Evolutionary conservation across 2,113 vertebrate genomes (phyloP), one percentile per base, ranked within the genome.

Genomic region (Callorhinus ursinus): DNA sequence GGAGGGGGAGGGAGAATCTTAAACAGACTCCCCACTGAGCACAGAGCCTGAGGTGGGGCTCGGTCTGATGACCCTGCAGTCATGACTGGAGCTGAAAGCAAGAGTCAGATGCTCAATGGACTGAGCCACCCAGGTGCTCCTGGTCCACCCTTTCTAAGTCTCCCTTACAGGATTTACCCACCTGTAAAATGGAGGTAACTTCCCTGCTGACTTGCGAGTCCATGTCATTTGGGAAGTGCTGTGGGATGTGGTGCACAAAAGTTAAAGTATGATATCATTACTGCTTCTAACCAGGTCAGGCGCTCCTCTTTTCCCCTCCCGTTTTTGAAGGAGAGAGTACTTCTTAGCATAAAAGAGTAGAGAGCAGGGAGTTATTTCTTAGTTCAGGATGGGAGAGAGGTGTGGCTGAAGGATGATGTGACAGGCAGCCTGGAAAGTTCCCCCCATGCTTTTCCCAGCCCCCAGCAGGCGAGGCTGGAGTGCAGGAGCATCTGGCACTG

Each of bases 141-240:
- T 31, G 2, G n/a, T 33, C 39, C 33, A 0, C 0, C 39, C 39
- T 77, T 80, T 9, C 16, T 7, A 11, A 77, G 53, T 7, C 61
- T 79, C 11, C 10, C 33, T 36, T 69, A 69, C 18, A 19, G 67
- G 16, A 10, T 82, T 55, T 76, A 22, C n/a, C 7, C 22, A 14
- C 26, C 42, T 86, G 7, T 84, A 28, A 67, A 65, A 26, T 18
- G 77, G 61, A 42, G 31, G 14, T 18, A 26, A 9, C n/a, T 4
- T 24, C 24, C 46, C 16, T 3, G 33, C 2, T 1, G 18, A 2
- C 31, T 63, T 22, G 1, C 0, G 4, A n/a, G 42, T 11, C 67
- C n/a, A 1, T 1, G 31, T 24, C 7, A 2, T 19, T 72, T 28
- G 81, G 81, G 51, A 26, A 63, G 51, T 7, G 7, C 77, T 2